Evolutionary conservation across 2,888 invertebrate genomes (phyloP), one percentile per base, ranked within the genome.

Genomic region (Callosobruchus maculatus): DNA sequence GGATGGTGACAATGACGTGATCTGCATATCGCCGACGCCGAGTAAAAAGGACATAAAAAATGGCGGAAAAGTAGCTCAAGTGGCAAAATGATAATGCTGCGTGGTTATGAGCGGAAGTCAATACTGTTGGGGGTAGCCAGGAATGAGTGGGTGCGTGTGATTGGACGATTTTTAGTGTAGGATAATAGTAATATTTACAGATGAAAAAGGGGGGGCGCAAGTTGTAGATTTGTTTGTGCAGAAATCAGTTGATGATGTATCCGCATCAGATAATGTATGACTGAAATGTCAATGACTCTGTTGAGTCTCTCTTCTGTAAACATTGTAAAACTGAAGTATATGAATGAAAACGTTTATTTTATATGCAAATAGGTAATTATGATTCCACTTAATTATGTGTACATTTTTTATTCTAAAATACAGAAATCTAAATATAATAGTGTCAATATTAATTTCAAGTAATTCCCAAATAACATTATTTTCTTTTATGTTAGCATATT

Each of bases 1-100:
- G 26, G 83, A 83, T 76, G 81, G 82, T 75, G 83, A 83, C 71
- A 83, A 83, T 73, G 86, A 86, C 78, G 86, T 87, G 72, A 89
- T 87, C 74, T 87, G 80, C 86, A 79, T 87, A 81, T 86, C 90
- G 77, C 90, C 89, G 78, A 85, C 88, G 21, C 88, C 88, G 86
- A 73, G 78, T 71, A 84, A 84, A 74, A 85, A 84, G 74, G 84
- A 84, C 31, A 78, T 83, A 73, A 85, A 85, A 78, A 84, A 82
- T 75, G 84, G 80, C 21, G 84, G 80, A 22, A 83, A 83, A 80
- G 80, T 80, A 70, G 67, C 81, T 72, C 81, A 83, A 79, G 77
- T 79, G 49, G 69, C 80, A 26, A 84, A 84, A 84, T 84, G 84
- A 84, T 84, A 78, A 83, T 78, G 72, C 75, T 74, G 74, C 72